Evolutionary conservation across 2,888 invertebrate species (phyloP), one percentile per base, ranked within the genome.

Genomic region (Drosophila mercatorum): DNA sequence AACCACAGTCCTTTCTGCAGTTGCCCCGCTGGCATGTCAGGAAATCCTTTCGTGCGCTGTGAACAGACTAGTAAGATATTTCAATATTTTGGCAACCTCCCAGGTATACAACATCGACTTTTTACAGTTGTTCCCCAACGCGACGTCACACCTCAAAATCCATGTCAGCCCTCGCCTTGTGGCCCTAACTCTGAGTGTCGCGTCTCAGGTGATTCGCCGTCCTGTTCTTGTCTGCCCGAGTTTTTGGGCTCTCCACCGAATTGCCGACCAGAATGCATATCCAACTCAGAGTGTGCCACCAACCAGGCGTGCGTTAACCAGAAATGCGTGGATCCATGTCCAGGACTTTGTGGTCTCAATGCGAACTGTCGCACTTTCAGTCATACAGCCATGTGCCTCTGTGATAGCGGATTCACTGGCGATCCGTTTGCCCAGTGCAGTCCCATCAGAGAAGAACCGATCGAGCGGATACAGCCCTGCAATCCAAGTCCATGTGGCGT

Each of bases 1-100:
- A 96, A 96, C 83, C 96, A 96, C 90, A 95, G 94, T 78, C 96
- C 96, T 46, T 94, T 95, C 90, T 96, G 96, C 85, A 94, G 94
- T 38, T 96, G 96, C 88, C 94, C 94, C 5, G 92, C 93, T 7
- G 94, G 94, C 85, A 95, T 95, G 90, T 95, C 95, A n/a, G 96
- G 96, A 44, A 95, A 96, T 91, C 95, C 96, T 56, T 95, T 96
- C 88, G 94, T 93, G 61, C 93, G 93, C 72, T 95, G 95, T 81
- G 92, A 93, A 64, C 91, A 93, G 69, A 92, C 93, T 83, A 81
- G 92, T 92, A 91, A 86, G 89, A 56, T n/a, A 22, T 7, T 14
- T 14, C 6, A 34, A 28, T 28, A 26, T 40, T 4, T 55, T 0
- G 46, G 2, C 14, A 1, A 22, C 1, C 3, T 31, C 14, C 6